Percentiles rank a stretch among this genome's conserved stretches.
These are phyloP conservation scores for Plumapathes pennacea DNA, from an alignment of 92 coral and sea anemone genomes.

Conservation along the genomic window DNA sequence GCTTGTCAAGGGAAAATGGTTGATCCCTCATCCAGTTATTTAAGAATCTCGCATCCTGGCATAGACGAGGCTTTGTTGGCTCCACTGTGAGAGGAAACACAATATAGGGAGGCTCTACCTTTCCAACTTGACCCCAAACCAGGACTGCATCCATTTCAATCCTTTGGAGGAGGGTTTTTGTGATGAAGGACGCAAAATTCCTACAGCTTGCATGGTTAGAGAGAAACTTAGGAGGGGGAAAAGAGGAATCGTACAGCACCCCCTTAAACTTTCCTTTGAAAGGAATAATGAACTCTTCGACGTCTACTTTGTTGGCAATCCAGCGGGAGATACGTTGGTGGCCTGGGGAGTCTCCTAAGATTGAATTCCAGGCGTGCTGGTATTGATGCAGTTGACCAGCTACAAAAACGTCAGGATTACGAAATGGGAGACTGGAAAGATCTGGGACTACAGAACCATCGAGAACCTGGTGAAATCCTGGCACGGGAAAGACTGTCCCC, in stretches of 20 bases:
- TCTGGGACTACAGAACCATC: not conserved
- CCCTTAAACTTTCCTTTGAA: slow-evolving; percentile 9
- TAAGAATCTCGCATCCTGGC: slow-evolving; percentile 20
- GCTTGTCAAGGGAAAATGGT: slow-evolving; percentile 25
- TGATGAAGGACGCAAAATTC: slow-evolving; percentile 3
- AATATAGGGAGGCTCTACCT: slow-evolving; percentile 5
- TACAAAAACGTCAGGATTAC: not conserved
- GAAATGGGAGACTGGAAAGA: not conserved
- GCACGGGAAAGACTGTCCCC: not conserved
- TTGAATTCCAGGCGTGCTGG: not conserved
- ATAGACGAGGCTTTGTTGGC: slow-evolving; percentile 22
- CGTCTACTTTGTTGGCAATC: slow-evolving; percentile 5
- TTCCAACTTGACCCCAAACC: slow-evolving; percentile 13
- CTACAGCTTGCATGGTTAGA: slow-evolving; percentile 21
- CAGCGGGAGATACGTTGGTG: slow-evolving; percentile 5
- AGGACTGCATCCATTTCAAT: slow-evolving; percentile 6
- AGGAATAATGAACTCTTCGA: not conserved
- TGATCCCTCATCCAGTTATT: slow-evolving; percentile 44
- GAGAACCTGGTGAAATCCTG: not conserved
- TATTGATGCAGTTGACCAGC: slow-evolving; percentile 8
- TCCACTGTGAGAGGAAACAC: slow-evolving; percentile 7
- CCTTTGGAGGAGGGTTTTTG: not conserved
- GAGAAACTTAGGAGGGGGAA: slow-evolving; percentile 6
- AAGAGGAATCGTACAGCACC: not conserved
- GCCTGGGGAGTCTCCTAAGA: not conserved